These are phyloP conservation scores for Tupiocoris notatus DNA, from an alignment of 2,888 invertebrate species.

Conservation along the genomic window DNA sequence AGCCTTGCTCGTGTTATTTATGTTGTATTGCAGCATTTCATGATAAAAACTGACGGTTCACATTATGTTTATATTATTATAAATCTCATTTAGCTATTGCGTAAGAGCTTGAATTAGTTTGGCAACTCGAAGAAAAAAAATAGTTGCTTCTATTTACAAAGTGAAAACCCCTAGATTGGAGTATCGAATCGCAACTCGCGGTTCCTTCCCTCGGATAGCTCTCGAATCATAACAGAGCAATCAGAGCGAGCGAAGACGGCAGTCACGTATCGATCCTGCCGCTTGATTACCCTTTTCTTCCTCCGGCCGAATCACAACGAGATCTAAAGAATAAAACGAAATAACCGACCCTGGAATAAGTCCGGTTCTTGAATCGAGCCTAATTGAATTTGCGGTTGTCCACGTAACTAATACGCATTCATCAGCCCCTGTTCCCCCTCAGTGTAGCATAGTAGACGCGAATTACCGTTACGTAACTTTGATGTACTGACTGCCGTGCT, in stretches of 20 bases:
- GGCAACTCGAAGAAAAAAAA: too few species aligned
- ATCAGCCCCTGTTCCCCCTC: conserved; percentile 9
- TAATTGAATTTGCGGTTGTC: conserved; percentile 34
- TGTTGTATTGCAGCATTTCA: too few species aligned
- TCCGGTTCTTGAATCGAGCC: conserved; percentile 1
- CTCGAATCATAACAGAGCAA: neutral
- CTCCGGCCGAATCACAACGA: neutral
- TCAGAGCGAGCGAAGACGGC: neutral
- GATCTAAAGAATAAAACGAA: neutral
- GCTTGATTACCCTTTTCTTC: neutral
- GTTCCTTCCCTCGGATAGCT: too few species aligned
- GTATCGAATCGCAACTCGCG: too few species aligned
- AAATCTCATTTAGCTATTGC: too few species aligned
- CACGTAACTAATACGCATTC: conserved; percentile 31
- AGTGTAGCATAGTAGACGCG: neutral
- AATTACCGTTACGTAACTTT: conserved; percentile 35
- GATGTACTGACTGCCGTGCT: conserved; percentile 21
- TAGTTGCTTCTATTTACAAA: too few species aligned
- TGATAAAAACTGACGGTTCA: too few species aligned
- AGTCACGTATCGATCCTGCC: neutral
- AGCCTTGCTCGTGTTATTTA: too few species aligned
- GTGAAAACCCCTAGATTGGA: too few species aligned
- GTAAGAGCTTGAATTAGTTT: too few species aligned
- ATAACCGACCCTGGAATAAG: neutral
- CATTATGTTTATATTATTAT: too few species aligned